Evolutionary conservation across 2,888 invertebrate genomes (phyloP).

Genomic region (Rotaria magnacalcarata): DNA sequence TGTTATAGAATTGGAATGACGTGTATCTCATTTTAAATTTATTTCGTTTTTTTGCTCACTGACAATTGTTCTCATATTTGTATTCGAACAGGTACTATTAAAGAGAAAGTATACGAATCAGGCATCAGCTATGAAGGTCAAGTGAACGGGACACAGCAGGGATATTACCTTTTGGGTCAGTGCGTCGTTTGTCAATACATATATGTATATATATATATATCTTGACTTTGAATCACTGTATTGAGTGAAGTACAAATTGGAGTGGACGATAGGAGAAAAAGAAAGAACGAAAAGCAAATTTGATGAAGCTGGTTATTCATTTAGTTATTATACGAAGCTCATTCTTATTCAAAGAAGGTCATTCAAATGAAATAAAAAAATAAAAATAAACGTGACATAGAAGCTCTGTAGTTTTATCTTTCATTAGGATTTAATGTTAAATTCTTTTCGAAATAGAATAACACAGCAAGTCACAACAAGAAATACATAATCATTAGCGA

Average conservation of each 20-base stretch:
- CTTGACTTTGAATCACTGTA: conserved; percentile 7
- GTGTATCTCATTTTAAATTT: background rate
- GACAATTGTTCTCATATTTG: background rate
- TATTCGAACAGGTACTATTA: background rate
- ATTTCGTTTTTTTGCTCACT: background rate
- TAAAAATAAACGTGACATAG: background rate
- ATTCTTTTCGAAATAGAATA: background rate
- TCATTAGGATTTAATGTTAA: background rate
- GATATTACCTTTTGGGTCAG: background rate
- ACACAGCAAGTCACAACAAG: background rate
- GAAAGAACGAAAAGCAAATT: conserved; percentile 1
- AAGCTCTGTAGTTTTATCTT: background rate
- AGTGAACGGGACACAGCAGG: background rate
- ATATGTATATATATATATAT: background rate
- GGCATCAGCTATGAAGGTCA: background rate
- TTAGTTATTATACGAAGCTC: conserved; percentile 3
- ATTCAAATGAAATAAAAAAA: background rate
- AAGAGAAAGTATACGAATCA: background rate
- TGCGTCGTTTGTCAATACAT: background rate
- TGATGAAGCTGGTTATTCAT: conserved; percentile 14
- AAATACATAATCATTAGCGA: background rate
- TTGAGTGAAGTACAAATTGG: background rate
- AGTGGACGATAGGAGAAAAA: background rate
- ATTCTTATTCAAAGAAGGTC: background rate
- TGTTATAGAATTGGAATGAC: background rate